phyloP scores from a whole-genome alignment of 92 coral and sea anemone species.

The Heteractis magnifica region DNA sequence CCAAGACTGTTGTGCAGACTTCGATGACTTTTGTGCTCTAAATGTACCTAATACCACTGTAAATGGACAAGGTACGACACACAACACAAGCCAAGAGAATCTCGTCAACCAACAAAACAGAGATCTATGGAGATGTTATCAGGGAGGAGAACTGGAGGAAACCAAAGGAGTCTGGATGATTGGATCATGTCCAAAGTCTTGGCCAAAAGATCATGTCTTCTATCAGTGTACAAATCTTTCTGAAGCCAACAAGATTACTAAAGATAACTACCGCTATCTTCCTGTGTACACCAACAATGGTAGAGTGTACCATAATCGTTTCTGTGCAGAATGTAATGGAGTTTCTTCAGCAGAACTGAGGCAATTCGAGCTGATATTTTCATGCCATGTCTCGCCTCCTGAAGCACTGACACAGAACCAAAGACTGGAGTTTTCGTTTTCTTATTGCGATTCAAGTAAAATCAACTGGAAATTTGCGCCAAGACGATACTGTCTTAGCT shows the following conservation, averaged over 20 bases:
- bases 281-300: constrained; percentile 55
- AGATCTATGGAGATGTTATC: constrained; percentile 12
- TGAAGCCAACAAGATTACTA: constrained; percentile 19
- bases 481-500: constrained; percentile 16
- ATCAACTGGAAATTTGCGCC: constrained; percentile 21
- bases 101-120: no score
- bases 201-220: constrained; percentile 29
- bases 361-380: constrained; percentile 7
- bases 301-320: constrained; percentile 51
- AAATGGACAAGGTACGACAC: no score
- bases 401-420: not conserved
- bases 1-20: constrained; percentile 50
- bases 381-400: constrained; percentile 26
- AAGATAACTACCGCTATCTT: constrained; percentile 27
- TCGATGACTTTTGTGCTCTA: no score
- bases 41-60: no score
- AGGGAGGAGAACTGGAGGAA: no score
- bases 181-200: constrained; percentile 37
- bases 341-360: not conserved
- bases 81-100: no score
- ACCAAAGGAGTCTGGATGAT: constrained; percentile 48
- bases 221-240: constrained; percentile 21
- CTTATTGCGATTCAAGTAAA: constrained; percentile 21
- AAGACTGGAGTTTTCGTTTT: constrained; percentile 25
- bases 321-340: constrained; percentile 55